Evolutionary conservation across 2,888 invertebrate genomes (phyloP).

Genomic region (Drosophila multiciliata): DNA sequence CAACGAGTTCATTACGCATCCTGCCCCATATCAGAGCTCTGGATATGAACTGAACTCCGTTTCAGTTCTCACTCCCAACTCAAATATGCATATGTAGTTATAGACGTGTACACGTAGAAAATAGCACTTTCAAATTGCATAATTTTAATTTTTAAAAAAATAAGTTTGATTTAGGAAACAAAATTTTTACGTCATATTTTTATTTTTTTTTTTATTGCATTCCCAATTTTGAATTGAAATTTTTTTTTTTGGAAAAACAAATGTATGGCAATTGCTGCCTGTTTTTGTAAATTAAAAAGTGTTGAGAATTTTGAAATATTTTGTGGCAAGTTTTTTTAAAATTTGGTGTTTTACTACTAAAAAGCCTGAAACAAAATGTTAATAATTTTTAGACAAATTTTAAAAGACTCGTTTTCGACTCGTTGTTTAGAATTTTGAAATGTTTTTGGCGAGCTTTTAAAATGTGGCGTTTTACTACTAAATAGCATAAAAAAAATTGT

Average conservation of each 20-base stretch:
- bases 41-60: constrained; percentile 5
- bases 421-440: background rate
- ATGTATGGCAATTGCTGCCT: background rate
- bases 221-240: background rate
- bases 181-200: background rate
- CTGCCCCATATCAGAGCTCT: constrained; percentile 41
- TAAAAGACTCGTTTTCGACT: background rate
- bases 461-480: background rate
- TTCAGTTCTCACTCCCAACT: constrained; percentile 1
- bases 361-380: background rate
- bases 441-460: background rate
- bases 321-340: background rate
- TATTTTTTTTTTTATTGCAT: background rate
- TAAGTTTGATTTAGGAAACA: background rate
- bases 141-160: background rate
- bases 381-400: background rate
- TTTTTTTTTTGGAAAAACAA: background rate
- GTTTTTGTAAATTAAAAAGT: background rate
- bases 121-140: background rate
- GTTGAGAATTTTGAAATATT: background rate
- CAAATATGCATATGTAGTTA: constrained; percentile 3
- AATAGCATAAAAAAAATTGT: background rate
- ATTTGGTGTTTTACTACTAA: background rate
- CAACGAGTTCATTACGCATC: constrained; percentile 75
- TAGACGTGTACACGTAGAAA: background rate